Conservation (phyloP, 2,888 invertebrate genomes). For the Drosophila rellima region DNA sequence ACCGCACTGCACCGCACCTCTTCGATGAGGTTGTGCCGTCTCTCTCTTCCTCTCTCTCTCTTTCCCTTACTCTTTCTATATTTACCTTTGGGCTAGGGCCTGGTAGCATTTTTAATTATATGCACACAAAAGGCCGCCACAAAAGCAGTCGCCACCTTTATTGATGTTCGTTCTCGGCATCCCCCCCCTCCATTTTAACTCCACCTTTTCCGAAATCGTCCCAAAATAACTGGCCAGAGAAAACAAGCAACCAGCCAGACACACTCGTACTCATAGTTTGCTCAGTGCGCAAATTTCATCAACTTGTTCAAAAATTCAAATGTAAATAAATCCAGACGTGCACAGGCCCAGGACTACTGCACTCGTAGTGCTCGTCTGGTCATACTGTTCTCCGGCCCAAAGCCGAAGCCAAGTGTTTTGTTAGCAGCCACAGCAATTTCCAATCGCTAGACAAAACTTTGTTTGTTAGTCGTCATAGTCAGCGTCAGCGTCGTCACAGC, state of each 20-base stretch:
- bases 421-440: constrained; percentile 77
- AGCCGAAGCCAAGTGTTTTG: constrained; percentile 68
- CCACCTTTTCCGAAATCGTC: neutral
- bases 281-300: constrained; percentile 74
- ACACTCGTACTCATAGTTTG: constrained; percentile 57
- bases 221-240: constrained; percentile 11
- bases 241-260: constrained; percentile 44
- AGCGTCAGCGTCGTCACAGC: constrained; percentile 27
- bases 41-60: neutral
- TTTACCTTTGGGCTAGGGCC: constrained; percentile 68
- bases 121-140: constrained; percentile 78
- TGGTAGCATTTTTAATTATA: constrained; percentile 79
- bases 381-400: constrained; percentile 1
- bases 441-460: constrained; percentile 79
- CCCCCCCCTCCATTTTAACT: too few species aligned
- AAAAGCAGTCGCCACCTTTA: constrained; percentile 80
- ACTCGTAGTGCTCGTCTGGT: constrained; percentile 36
- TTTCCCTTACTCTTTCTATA: constrained; percentile 24
- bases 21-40: neutral
- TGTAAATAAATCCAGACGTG: constrained; percentile 78
- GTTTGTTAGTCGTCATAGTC: constrained; percentile 63
- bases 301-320: constrained; percentile 81
- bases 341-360: constrained; percentile 37
- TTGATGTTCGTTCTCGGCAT: constrained; percentile 69
- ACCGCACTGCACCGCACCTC: constrained; percentile 14